Conservation (phyloP, 2,797 vertebrate genomes). For the Silurus aristotelis region DNA sequence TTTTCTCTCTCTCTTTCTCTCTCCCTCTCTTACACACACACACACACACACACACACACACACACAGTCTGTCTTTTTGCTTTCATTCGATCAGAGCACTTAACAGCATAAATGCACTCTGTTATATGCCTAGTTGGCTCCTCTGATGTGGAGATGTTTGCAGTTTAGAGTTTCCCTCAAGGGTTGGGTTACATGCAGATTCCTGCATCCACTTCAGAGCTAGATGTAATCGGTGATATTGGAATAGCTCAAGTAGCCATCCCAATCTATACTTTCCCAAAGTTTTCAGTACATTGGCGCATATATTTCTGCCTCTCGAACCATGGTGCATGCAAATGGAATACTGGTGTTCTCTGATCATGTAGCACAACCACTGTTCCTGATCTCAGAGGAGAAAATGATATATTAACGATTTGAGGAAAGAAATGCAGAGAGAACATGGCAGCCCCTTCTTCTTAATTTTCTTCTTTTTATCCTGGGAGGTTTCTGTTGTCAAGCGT, state of each 20-base stretch:
- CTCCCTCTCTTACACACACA: slow-evolving; percentile 35
- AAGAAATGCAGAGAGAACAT: slow-evolving; percentile 61
- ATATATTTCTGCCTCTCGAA: slow-evolving; percentile 2
- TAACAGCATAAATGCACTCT: slow-evolving; percentile 33
- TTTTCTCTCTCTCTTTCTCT: slow-evolving; percentile 63
- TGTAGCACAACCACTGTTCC: slow-evolving; percentile 15
- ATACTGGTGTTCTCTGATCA: background rate
- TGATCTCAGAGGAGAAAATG: slow-evolving; percentile 19
- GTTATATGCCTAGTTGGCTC: slow-evolving; percentile 36
- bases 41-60: slow-evolving; percentile 49
- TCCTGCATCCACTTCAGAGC: slow-evolving; percentile 38
- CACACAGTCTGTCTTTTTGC: slow-evolving; percentile 18
- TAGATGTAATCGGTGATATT: slow-evolving; percentile 35
- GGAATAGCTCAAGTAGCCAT: slow-evolving; percentile 15
- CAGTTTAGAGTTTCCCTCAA: slow-evolving; percentile 39
- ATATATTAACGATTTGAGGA: slow-evolving; percentile 28
- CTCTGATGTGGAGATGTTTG: slow-evolving; percentile 37
- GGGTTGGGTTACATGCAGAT: slow-evolving; percentile 48
- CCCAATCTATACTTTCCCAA: slow-evolving; percentile 11
- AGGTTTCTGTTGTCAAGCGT: slow-evolving; percentile 70
- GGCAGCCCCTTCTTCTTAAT: slow-evolving; percentile 60
- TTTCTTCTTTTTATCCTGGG: background rate
- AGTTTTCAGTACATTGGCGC: slow-evolving; percentile 3
- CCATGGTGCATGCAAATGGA: slow-evolving; percentile 5
- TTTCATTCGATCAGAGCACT: slow-evolving; percentile 41